These are phyloP conservation scores for Heteromyza rotundicornis DNA, from an alignment of 2,888 invertebrate genomes.

Conservation along the genomic window DNA sequence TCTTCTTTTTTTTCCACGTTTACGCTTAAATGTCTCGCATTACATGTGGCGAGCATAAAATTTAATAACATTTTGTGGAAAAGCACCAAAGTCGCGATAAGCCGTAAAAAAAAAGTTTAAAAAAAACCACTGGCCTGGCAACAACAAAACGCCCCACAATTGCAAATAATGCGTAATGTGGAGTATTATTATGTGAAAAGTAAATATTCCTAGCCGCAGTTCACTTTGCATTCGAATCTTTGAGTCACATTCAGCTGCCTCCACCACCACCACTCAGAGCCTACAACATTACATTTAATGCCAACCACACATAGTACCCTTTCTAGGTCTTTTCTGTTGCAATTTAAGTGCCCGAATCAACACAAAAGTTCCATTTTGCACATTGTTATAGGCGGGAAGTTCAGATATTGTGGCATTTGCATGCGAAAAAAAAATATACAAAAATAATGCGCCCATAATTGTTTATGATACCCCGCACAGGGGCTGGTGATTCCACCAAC, in stretches of 20 bases:
- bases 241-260: no score
- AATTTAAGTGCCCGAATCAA: not conserved
- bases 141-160: no score
- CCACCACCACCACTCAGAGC: no score
- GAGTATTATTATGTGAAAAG: no score
- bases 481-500: no score
- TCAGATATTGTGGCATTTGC: slow-evolving; percentile 14
- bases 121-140: no score
- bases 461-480: slow-evolving; percentile 26
- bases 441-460: slow-evolving; percentile 25
- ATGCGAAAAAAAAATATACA: no score
- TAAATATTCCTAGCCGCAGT: no score
- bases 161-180: no score
- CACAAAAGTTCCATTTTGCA: slow-evolving; percentile 20
- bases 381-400: not conserved
- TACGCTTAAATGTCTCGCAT: not conserved
- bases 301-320: slow-evolving; percentile 20
- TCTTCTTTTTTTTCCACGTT: slow-evolving; percentile 18
- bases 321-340: no score
- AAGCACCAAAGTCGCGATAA: slow-evolving; percentile 9
- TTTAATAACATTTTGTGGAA: slow-evolving; percentile 10
- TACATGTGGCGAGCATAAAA: slow-evolving; percentile 11
- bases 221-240: no score
- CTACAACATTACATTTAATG: slow-evolving; percentile 13
- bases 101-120: no score